These are phyloP conservation scores for Neelides folsomi DNA, from an alignment of 2,888 invertebrate genomes.

Conservation along the genomic window DNA sequence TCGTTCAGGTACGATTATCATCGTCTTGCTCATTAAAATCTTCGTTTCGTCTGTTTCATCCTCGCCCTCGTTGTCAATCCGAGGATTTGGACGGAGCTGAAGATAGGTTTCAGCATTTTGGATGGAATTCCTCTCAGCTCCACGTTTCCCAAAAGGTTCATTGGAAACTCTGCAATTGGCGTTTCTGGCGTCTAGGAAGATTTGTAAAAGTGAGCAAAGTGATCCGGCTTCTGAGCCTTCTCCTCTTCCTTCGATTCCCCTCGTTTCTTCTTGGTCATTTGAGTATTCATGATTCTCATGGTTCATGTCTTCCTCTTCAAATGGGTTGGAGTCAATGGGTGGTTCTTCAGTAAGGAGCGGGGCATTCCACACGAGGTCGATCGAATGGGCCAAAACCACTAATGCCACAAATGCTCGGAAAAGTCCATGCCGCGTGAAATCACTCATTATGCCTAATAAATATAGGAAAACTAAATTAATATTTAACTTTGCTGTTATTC, in stretches of 20 bases:
- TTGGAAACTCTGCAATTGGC: constrained; percentile 19
- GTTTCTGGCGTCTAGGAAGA: constrained; percentile 20
- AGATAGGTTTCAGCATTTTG: background rate
- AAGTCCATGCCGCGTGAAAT: too few relatives aligned
- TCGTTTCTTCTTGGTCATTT: too few relatives aligned
- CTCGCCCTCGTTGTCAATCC: background rate
- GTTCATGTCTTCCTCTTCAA: too few relatives aligned
- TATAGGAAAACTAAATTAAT: too few relatives aligned
- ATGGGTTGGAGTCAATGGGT: too few relatives aligned
- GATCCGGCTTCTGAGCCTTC: constrained; percentile 9
- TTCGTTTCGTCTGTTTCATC: constrained; percentile 11
- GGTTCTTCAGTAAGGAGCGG: too few relatives aligned
- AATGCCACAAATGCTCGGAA: too few relatives aligned
- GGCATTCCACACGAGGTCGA: too few relatives aligned
- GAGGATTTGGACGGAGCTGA: background rate
- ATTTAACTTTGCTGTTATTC: too few relatives aligned
- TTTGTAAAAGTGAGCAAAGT: constrained; percentile 25
- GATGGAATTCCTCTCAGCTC: background rate
- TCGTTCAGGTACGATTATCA: constrained; percentile 30
- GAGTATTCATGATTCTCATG: too few relatives aligned
- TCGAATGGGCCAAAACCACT: too few relatives aligned
- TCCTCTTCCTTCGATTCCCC: constrained; percentile 14
- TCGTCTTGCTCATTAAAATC: constrained; percentile 21
- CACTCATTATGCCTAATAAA: too few relatives aligned
- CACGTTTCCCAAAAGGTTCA: background rate